phyloP scores from a whole-genome alignment of 2,888 invertebrate species.

The Hypena proboscidalis region DNA sequence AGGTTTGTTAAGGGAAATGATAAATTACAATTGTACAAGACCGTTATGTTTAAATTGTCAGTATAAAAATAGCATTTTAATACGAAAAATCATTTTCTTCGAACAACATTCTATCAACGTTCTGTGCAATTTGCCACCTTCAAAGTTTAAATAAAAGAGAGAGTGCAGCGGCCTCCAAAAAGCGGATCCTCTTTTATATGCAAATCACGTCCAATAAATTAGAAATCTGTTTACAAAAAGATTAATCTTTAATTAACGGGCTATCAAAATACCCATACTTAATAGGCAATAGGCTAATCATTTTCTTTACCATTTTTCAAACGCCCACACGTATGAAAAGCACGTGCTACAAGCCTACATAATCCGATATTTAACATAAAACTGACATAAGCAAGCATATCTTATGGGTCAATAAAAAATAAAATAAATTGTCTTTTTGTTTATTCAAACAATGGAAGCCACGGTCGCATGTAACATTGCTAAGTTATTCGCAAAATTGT shows the following conservation, averaged over 20 bases:
- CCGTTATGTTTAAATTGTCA: no score
- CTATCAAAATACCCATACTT: slow-evolving; percentile 33
- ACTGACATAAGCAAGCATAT: no score
- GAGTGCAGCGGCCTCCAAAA: no score
- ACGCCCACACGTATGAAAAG: no score
- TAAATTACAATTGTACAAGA: no score
- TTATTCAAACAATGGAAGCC: slow-evolving; percentile 39
- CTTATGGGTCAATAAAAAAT: slow-evolving; percentile 36
- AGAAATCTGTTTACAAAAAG: slow-evolving; percentile 21
- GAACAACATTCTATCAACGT: no score
- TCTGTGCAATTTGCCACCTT: no score
- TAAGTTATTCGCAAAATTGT: slow-evolving; percentile 25
- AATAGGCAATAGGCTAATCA: slow-evolving; percentile 18
- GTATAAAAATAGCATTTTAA: no score
- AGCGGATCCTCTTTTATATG: slow-evolving; percentile 18
- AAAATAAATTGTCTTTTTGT: slow-evolving; percentile 28
- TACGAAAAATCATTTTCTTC: no score
- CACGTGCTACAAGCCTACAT: no score
- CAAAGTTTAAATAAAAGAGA: not conserved
- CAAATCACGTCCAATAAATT: slow-evolving; percentile 24
- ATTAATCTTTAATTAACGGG: slow-evolving; percentile 24
- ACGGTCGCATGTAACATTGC: slow-evolving; percentile 21
- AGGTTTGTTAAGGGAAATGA: not conserved
- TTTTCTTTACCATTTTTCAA: slow-evolving; percentile 5
- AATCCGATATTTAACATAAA: no score